Conservation (phyloP, 1,140 invertebrate species). For the Dreissena rostriformis region DNA sequence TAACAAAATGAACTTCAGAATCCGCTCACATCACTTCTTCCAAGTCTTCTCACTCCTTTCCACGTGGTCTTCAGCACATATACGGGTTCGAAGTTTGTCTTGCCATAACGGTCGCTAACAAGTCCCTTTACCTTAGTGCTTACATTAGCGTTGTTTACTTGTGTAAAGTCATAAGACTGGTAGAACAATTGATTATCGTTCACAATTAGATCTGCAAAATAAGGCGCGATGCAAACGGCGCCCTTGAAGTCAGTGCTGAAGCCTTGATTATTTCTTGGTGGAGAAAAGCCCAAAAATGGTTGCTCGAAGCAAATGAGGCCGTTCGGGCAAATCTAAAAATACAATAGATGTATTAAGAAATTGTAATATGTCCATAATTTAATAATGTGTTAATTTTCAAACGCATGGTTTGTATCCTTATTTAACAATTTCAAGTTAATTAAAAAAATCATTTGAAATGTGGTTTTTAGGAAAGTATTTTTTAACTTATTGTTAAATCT, state of each 20-base stretch:
- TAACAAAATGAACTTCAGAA: constrained; percentile 1
- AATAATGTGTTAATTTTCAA: not conserved
- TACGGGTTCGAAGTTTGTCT: not conserved
- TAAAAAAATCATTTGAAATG: too few species aligned
- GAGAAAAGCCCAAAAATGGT: constrained; percentile 15
- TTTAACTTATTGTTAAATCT: too few species aligned
- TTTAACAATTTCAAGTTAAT: not conserved
- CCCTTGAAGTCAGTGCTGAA: not conserved
- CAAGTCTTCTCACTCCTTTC: not conserved
- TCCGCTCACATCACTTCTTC: not conserved
- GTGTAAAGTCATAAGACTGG: constrained; percentile 18
- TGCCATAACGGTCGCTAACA: constrained; percentile 4
- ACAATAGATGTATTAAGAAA: not conserved
- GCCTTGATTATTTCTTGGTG: not conserved
- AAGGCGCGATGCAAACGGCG: constrained; percentile 37
- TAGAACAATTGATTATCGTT: constrained; percentile 3
- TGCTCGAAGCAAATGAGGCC: constrained; percentile 31
- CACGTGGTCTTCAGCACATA: constrained; percentile 24
- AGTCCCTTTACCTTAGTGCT: not conserved
- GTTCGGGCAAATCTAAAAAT: constrained; percentile 36
- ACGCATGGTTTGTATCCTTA: not conserved
- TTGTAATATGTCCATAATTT: too few species aligned
- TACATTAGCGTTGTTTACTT: not conserved
- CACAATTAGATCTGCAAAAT: constrained; percentile 26
- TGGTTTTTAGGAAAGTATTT: too few species aligned